A percentile compares a stretch with the other conserved stretches of the same genome.
Conservation (phyloP, 2,888 invertebrate species). For the Tinea trinotella region DNA sequence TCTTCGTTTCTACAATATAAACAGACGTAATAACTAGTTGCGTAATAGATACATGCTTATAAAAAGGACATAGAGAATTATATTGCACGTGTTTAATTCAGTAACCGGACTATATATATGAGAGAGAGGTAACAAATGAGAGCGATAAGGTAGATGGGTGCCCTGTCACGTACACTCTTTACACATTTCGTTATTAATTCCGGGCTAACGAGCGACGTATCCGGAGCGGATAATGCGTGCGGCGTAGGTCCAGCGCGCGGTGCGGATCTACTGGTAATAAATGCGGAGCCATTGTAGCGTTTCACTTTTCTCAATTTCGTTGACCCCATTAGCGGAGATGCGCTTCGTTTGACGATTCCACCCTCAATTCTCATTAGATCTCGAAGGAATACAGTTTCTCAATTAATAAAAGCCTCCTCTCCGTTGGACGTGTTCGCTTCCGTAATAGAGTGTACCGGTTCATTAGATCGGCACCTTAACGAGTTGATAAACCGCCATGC, state of each 20-base stretch:
- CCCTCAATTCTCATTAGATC: conserved; percentile 13
- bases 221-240: conserved; percentile 22
- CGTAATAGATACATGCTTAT: no score
- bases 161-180: conserved; percentile 35
- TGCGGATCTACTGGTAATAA: conserved; percentile 35
- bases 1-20: no score
- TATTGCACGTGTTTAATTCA: neutral
- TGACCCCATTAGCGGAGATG: conserved; percentile 57
- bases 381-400: conserved; percentile 3
- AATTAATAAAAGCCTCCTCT: conserved; percentile 11
- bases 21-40: no score
- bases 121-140: conserved; percentile 21
- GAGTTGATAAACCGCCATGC: conserved; percentile 38
- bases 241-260: conserved; percentile 27
- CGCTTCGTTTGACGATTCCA: conserved; percentile 28
- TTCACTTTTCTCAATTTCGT: conserved; percentile 65
- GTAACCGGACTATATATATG: neutral
- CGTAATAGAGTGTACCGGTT: conserved; percentile 10
- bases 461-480: conserved; percentile 9
- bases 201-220: conserved; percentile 29
- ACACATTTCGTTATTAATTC: conserved; percentile 47
- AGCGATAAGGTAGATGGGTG: conserved; percentile 28
- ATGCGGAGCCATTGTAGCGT: conserved; percentile 44
- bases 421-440: conserved; percentile 10
- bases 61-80: no score